A percentile compares a stretch with the other conserved stretches of the same genome.
phyloP scores from a whole-genome alignment of 2,797 vertebrate genomes.

The Telmatherina bonti region DNA sequence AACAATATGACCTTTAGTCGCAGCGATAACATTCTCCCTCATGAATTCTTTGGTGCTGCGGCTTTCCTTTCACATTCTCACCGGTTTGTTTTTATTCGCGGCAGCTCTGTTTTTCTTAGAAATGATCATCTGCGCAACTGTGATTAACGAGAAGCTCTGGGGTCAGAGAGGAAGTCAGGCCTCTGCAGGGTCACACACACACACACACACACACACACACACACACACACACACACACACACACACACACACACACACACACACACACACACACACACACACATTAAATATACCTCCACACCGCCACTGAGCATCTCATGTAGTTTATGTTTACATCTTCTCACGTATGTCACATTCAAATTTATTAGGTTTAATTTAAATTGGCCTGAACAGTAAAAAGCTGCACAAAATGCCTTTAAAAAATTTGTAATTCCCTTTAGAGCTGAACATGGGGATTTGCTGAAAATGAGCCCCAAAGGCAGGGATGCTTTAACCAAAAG shows the following conservation, averaged over 20 bases:
- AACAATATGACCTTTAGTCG: slow-evolving; percentile 82
- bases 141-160: slow-evolving; percentile 72
- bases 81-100: slow-evolving; percentile 62
- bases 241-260: slow-evolving; percentile 11
- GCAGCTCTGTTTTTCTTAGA: slow-evolving; percentile 73
- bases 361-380: slow-evolving; percentile 10
- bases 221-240: background rate
- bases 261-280: background rate
- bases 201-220: slow-evolving; percentile 3
- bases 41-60: slow-evolving; percentile 57
- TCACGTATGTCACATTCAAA: slow-evolving; percentile 6
- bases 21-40: slow-evolving; percentile 80
- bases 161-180: slow-evolving; percentile 41
- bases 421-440: background rate
- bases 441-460: slow-evolving; percentile 4
- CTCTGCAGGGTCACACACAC: slow-evolving; percentile 34
- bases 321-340: slow-evolving; percentile 10
- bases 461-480: slow-evolving; percentile 27
- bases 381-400: slow-evolving; percentile 12
- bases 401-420: background rate
- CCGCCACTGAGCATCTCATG: slow-evolving; percentile 7
- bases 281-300: background rate
- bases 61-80: slow-evolving; percentile 73
- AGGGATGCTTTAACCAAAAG: slow-evolving; percentile 6
- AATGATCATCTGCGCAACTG: slow-evolving; percentile 61